Percentiles rank a stretch among this genome's conserved stretches.
Conservation (phyloP, 2,888 invertebrate genomes). For the Hypomecis punctinalis region DNA sequence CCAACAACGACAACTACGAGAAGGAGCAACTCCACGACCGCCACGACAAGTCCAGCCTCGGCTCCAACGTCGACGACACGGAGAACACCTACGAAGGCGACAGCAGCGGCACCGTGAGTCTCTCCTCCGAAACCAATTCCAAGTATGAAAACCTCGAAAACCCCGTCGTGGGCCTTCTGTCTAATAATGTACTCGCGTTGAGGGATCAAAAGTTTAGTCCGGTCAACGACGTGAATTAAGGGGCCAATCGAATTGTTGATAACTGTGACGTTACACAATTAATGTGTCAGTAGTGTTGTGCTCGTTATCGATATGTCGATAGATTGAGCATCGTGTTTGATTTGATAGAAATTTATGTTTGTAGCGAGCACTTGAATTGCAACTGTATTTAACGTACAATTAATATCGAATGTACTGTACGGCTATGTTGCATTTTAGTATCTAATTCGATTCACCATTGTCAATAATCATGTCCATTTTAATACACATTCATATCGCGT, state of each 20-base stretch:
- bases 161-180: slow-evolving; percentile 77
- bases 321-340: background rate
- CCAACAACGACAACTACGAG: slow-evolving; percentile 76
- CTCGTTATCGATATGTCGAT: slow-evolving; percentile 17
- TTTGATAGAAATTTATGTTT: background rate
- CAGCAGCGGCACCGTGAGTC: slow-evolving; percentile 78
- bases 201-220: slow-evolving; percentile 73
- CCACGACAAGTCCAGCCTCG: slow-evolving; percentile 74
- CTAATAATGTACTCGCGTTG: slow-evolving; percentile 67
- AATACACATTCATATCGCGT: slow-evolving; percentile 48
- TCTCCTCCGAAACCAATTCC: slow-evolving; percentile 79
- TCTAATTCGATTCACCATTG: slow-evolving; percentile 38
- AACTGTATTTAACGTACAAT: background rate
- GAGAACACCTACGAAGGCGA: slow-evolving; percentile 78
- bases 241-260: slow-evolving; percentile 67
- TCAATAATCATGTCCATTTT: slow-evolving; percentile 49
- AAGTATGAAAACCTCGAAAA: slow-evolving; percentile 80
- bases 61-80: slow-evolving; percentile 77
- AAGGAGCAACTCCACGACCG: slow-evolving; percentile 56
- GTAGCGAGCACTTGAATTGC: background rate
- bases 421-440: slow-evolving; percentile 49
- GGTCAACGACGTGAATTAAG: slow-evolving; percentile 64
- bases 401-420: slow-evolving; percentile 31
- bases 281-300: slow-evolving; percentile 25
- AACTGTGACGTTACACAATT: slow-evolving; percentile 42